Conservation (phyloP, 2,888 invertebrate species). For the Stegophylla sp. region DNA sequence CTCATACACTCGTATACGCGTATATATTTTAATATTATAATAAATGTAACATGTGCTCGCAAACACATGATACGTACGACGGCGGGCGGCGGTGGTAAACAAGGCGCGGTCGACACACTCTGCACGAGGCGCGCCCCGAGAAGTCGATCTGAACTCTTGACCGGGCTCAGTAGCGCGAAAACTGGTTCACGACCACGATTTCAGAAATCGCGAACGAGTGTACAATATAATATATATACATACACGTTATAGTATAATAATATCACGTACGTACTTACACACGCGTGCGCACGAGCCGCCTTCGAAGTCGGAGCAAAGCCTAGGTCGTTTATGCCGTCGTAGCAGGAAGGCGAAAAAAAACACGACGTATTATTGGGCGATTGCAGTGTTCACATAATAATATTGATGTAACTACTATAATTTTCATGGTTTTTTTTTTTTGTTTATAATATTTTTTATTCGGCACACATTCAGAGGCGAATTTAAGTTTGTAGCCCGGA, state of each 20-base stretch:
- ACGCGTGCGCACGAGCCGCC: constrained; percentile 1
- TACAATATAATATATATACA: too few relatives aligned
- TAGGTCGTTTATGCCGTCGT: constrained; percentile 8
- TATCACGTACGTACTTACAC: too few relatives aligned
- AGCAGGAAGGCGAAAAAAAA: constrained; percentile 27
- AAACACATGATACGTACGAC: neutral
- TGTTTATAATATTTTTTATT: too few relatives aligned
- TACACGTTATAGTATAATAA: too few relatives aligned
- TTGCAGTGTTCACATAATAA: constrained; percentile 9
- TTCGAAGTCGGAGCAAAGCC: constrained; percentile 8
- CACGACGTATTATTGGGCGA: too few relatives aligned
- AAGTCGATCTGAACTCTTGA: constrained; percentile 56
- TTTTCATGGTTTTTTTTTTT: neutral
- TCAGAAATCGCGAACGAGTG: constrained; percentile 1
- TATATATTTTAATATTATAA: neutral
- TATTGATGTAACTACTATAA: too few relatives aligned
- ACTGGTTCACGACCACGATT: constrained; percentile 56
- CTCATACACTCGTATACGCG: constrained; percentile 3
- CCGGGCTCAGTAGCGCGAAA: constrained; percentile 52
- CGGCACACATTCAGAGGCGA: too few relatives aligned
- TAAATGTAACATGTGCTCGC: neutral
- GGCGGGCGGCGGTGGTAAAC: constrained; percentile 7
- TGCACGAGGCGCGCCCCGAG: constrained; percentile 46
- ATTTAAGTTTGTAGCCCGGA: too few relatives aligned
- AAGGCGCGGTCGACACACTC: constrained; percentile 57